These are phyloP conservation scores for Iguana delicatissima DNA, from an alignment of 2,797 vertebrate genomes.

Conservation along the genomic window DNA sequence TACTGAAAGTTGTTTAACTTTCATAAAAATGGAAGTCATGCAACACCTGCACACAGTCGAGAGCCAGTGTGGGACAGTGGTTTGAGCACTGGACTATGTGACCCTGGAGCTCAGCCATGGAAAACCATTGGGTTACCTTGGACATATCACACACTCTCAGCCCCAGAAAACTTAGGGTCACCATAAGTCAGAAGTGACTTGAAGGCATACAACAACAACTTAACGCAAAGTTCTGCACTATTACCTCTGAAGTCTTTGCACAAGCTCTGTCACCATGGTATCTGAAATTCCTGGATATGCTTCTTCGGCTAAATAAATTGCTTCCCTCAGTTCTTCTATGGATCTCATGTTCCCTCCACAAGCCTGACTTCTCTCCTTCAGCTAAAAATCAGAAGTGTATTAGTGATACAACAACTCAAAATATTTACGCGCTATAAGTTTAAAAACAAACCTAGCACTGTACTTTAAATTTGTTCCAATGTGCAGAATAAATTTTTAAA, in stretches of 20 bases:
- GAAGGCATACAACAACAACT: no score
- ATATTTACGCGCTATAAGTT: neutral
- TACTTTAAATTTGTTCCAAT: neutral
- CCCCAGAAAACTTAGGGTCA: no score
- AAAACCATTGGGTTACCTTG: no score
- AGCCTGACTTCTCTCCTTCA: conserved; percentile 89
- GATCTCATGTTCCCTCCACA: conserved; percentile 89
- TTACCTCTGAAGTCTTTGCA: conserved; percentile 95
- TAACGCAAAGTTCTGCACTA: neutral
- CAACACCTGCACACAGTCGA: neutral
- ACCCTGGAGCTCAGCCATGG: no score
- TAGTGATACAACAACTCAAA: neutral
- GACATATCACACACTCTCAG: no score
- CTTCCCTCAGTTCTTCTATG: conserved; percentile 89
- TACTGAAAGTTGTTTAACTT: neutral
- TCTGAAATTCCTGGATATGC: conserved; percentile 93
- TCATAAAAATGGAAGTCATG: neutral
- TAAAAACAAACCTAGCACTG: neutral
- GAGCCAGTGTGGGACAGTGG: no score
- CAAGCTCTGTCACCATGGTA: conserved; percentile 91
- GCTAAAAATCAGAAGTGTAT: conserved; percentile 73
- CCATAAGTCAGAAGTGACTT: no score
- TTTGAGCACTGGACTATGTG: no score
- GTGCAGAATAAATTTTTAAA: neutral
- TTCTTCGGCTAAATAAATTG: conserved; percentile 92